These are phyloP conservation scores for Acrocephalus scirpaceus DNA, from an alignment of 2,797 vertebrate genomes.

Conservation along the genomic window DNA sequence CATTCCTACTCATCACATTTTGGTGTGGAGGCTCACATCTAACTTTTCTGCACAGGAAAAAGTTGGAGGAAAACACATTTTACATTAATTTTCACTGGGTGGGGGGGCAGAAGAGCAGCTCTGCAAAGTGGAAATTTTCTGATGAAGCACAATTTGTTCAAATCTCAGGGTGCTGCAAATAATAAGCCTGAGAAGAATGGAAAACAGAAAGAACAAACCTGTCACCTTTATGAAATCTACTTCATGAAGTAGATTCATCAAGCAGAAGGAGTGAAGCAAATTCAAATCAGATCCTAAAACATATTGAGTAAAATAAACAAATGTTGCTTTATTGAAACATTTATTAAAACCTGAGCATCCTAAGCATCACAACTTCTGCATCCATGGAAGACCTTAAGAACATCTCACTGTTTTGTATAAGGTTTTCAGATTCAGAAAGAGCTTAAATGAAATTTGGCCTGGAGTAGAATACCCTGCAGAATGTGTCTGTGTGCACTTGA, in stretches of 20 bases:
- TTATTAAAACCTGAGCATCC: background rate
- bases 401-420: background rate
- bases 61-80: background rate
- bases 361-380: background rate
- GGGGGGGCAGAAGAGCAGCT: background rate
- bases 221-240: background rate
- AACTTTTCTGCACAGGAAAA: background rate
- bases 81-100: background rate
- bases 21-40: background rate
- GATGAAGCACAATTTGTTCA: background rate
- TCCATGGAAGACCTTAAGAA: background rate
- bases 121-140: background rate
- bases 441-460: background rate
- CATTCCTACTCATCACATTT: slow-evolving; percentile 7
- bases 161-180: background rate
- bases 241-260: background rate
- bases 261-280: background rate
- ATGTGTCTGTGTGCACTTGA: background rate
- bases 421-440: background rate
- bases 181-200: background rate
- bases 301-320: background rate
- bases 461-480: background rate
- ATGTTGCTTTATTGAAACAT: background rate
- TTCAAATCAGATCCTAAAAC: background rate
- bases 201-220: background rate